Conservation (phyloP, 1,140 invertebrate genomes). For the Augochlora pura region DNA sequence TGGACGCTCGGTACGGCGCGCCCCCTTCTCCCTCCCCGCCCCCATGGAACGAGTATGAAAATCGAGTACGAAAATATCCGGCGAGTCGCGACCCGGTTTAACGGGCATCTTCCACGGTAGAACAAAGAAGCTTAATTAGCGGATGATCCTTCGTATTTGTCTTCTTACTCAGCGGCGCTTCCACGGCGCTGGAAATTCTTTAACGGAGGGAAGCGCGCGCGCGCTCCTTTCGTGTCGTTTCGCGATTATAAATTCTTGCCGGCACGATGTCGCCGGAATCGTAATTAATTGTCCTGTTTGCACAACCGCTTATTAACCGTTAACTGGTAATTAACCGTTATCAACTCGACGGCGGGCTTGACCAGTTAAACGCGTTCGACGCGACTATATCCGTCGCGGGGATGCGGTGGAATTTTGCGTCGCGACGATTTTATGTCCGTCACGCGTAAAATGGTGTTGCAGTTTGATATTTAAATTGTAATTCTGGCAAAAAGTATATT, state of each 20-base stretch:
- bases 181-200: not conserved
- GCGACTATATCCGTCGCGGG: no score
- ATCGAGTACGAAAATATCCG: not conserved
- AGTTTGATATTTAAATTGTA: no score
- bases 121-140: constrained; percentile 16
- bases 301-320: not conserved
- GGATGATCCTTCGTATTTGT: constrained; percentile 5
- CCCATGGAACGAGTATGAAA: not conserved
- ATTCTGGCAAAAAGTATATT: no score
- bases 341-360: no score
- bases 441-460: no score
- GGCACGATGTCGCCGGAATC: not conserved
- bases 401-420: no score
- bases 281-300: not conserved
- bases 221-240: not conserved
- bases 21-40: no score
- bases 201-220: not conserved
- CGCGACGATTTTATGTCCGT: no score
- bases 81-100: not conserved
- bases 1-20: not conserved
- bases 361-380: no score
- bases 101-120: not conserved
- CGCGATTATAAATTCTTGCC: not conserved
- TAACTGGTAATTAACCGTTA: no score
- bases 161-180: not conserved